phyloP scores from a whole-genome alignment of 2,888 invertebrate species.

The Nyleta sp. region DNA sequence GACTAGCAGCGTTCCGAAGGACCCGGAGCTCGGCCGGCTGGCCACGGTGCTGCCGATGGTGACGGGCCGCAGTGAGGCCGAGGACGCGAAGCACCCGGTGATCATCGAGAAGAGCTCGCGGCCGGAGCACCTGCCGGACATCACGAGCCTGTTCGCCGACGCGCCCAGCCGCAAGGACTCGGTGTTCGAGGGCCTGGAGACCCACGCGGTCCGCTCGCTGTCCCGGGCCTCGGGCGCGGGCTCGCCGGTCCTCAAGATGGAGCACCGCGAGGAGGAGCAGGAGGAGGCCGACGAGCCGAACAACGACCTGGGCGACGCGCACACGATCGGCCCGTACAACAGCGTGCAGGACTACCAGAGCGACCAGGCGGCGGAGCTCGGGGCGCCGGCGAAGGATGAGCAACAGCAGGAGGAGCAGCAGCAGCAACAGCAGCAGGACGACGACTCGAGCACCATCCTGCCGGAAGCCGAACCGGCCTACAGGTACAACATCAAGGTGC shows the following conservation, averaged over 20 bases:
- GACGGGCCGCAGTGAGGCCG: conserved; percentile 38
- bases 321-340: conserved; percentile 87
- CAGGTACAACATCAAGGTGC: conserved; percentile 81
- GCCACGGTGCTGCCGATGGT: conserved; percentile 66
- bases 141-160: conserved; percentile 85
- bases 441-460: conserved; percentile 79
- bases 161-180: conserved; percentile 80
- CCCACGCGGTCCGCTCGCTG: conserved; percentile 76
- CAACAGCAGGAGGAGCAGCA: too few species aligned
- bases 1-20: conserved; percentile 38
- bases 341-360: conserved; percentile 82
- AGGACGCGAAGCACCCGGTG: conserved; percentile 63
- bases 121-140: conserved; percentile 85
- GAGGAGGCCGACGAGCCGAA: conserved; percentile 73
- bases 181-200: conserved; percentile 78
- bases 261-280: conserved; percentile 72
- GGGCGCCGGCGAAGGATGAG: conserved; percentile 67
- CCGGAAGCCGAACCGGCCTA: conserved; percentile 80
- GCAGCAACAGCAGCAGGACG: conserved; percentile 76
- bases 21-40: conserved; percentile 70
- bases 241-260: conserved; percentile 69
- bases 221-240: conserved; percentile 60
- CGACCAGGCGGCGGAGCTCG: conserved; percentile 83
- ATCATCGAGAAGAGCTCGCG: conserved; percentile 68
- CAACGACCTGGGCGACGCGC: conserved; percentile 74